Evolutionary conservation across 2,113 vertebrate genomes (phyloP), one percentile per base, ranked within the genome.

Genomic region (Hippopotamus amphibius): DNA sequence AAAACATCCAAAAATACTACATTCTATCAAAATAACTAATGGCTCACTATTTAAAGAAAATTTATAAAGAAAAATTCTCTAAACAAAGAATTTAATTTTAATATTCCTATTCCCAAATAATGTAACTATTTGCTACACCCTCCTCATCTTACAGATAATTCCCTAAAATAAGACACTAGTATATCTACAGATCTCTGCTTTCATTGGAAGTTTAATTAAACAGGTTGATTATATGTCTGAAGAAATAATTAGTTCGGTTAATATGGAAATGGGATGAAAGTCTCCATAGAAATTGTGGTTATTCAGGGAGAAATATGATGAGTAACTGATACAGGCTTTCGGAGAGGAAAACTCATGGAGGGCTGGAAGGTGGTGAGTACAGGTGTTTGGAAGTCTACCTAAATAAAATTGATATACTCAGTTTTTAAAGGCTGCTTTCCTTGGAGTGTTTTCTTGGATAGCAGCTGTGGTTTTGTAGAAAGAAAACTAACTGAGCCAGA

Each of bases 171-270:
- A 88, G 41, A 28, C 53, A 81, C 0, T 85, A 33, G 5, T 48
- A 19, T 61, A 19, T 68, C 33, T 55, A 30, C 3, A 63, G 22
- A 59, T 85, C 41, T 92, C 10, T 79, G 16, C 9, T 88, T 76
- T 91, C 65, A 53, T 5, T 33, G 10, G 3, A 93, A 48, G 21
- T 85, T 74, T 90, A 91, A 95, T 69, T 14, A 88, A 93, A 53
- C 21, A 88, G 2, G 43, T 89, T 85, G 59, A 88, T 82, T 81
- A 6, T 16, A 59, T 81, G 71, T 69, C 65, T 93, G 91, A 85
- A 63, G 7, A 69, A 65, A 91, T 84, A 71, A 89, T 92, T 96
- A 74, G 19, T 50, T 89, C 41, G 63, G 55, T 46, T 85, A 87
- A 69, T 77, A 59, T 30, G 43, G 65, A 94, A 61, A 66, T 66